Evolutionary conservation across 2,113 vertebrate genomes (phyloP).

Genomic region (Charina bottae): DNA sequence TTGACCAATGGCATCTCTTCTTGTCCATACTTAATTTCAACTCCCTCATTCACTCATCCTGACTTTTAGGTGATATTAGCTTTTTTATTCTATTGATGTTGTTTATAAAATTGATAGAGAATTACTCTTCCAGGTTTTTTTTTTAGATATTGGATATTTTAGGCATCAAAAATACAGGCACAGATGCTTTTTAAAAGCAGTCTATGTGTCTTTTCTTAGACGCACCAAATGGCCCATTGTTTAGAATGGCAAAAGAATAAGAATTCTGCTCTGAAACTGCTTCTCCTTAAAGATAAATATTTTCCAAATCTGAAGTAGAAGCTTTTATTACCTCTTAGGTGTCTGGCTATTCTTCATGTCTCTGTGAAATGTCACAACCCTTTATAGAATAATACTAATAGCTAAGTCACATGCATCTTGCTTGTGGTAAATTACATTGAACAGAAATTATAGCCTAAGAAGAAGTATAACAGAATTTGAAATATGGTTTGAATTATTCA

Average conservation of each 20-base stretch:
- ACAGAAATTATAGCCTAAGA: too few relatives aligned
- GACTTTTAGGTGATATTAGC: neutral
- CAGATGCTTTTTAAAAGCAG: neutral
- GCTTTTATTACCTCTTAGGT: neutral
- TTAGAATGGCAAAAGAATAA: accelerated
- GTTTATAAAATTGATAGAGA: neutral
- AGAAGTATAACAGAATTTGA: neutral
- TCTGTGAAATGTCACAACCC: neutral
- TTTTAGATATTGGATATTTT: neutral
- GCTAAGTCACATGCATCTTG: too few relatives aligned
- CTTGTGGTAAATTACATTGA: too few relatives aligned
- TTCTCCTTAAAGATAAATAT: neutral
- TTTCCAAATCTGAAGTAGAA: neutral
- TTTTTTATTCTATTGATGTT: neutral
- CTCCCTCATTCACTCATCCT: too few relatives aligned
- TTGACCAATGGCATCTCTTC: too few relatives aligned
- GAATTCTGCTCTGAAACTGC: accelerated
- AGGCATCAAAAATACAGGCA: too few relatives aligned
- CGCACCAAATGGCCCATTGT: neutral
- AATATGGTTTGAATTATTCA: too few relatives aligned
- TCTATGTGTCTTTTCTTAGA: neutral
- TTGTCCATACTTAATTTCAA: neutral
- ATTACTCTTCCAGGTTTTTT: neutral
- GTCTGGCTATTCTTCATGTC: accelerated
- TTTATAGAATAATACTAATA: neutral